Evolutionary conservation across 2,797 vertebrate genomes (phyloP).

Genomic region (Neomorphus geoffroyi): DNA sequence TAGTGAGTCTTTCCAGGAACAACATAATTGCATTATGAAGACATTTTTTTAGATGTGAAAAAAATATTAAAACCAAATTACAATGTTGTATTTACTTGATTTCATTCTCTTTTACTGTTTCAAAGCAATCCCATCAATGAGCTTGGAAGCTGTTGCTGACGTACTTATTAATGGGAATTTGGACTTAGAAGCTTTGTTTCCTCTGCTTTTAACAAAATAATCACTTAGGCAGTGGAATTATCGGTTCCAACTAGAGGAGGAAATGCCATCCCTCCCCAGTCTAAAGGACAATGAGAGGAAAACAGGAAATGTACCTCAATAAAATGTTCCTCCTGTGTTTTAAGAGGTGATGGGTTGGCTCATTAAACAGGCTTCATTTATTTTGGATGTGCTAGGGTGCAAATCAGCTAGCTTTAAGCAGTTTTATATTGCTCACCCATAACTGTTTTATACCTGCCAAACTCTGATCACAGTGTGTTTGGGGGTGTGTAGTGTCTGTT

Average conservation of each 20-base stretch:
- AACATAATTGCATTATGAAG: constrained; percentile 42
- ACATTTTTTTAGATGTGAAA: constrained; percentile 28
- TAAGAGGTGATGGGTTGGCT: neutral
- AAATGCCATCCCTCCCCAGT: neutral
- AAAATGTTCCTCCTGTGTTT: neutral
- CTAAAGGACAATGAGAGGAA: neutral
- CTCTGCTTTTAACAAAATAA: neutral
- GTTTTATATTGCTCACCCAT: neutral
- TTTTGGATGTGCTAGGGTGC: neutral
- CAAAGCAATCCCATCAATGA: neutral
- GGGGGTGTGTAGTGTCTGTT: neutral
- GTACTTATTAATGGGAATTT: neutral
- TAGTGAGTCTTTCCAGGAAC: constrained; percentile 33
- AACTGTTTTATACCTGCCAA: neutral
- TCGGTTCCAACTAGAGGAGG: neutral
- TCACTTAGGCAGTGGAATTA: neutral
- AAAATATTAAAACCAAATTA: constrained; percentile 8
- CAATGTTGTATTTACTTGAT: constrained; percentile 37
- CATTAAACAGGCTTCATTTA: neutral
- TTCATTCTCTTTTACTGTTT: neutral
- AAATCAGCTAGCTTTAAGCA: neutral
- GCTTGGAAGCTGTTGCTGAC: neutral
- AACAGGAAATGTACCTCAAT: neutral
- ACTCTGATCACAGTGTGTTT: neutral
- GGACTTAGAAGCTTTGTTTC: neutral